Conservation (phyloP, 2,797 vertebrate genomes). For the Labeo calbasu region DNA sequence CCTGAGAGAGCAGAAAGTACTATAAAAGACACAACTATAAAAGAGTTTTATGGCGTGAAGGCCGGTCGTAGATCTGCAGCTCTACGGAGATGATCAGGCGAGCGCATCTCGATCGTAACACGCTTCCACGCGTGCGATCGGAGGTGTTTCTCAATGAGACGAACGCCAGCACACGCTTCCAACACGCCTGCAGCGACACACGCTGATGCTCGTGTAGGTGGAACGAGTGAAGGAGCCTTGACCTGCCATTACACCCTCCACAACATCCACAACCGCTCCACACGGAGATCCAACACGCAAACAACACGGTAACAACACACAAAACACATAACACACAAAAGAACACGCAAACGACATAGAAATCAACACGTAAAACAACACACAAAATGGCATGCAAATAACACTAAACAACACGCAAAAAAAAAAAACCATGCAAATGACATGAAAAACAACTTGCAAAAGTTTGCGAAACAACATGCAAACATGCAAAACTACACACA, state of each 20-base stretch:
- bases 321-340: no score
- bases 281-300: background rate
- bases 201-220: background rate
- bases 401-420: no score
- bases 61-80: slow-evolving; percentile 35
- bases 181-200: background rate
- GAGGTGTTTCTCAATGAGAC: slow-evolving; percentile 7
- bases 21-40: slow-evolving; percentile 44
- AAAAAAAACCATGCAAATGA: no score
- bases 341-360: no score
- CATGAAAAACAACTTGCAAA: no score
- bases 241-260: background rate
- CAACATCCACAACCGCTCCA: background rate
- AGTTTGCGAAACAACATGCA: no score
- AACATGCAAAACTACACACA: no score
- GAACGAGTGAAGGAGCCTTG: background rate
- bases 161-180: background rate
- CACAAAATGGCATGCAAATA: no score
- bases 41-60: slow-evolving; percentile 46
- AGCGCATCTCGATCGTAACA: background rate
- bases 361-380: no score
- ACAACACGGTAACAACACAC: no score
- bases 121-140: background rate
- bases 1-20: slow-evolving; percentile 43
- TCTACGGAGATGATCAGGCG: background rate